Evolutionary conservation across 2,888 invertebrate species (phyloP).

Genomic region (Drosophila leonis): DNA sequence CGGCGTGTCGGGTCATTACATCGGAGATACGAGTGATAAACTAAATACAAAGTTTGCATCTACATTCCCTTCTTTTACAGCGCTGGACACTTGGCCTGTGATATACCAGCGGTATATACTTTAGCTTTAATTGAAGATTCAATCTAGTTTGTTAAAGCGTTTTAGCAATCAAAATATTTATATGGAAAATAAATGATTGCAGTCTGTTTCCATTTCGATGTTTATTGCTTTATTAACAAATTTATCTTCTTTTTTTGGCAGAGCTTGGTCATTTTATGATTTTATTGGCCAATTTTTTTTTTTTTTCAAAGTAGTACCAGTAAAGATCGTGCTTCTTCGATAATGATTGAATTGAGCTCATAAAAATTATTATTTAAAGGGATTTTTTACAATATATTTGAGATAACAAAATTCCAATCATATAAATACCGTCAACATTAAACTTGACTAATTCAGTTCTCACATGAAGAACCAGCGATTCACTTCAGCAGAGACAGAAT

Average conservation of each 20-base stretch:
- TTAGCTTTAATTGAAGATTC: slow-evolving; percentile 64
- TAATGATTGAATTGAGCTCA: slow-evolving; percentile 9
- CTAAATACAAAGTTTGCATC: slow-evolving; percentile 85
- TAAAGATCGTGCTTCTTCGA: background rate
- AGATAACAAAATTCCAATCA: background rate
- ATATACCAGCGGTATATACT: slow-evolving; percentile 84
- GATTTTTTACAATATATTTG: slow-evolving; percentile 3
- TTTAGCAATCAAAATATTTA: background rate
- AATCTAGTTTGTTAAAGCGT: background rate
- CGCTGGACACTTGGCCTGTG: slow-evolving; percentile 86
- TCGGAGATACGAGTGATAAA: slow-evolving; percentile 83
- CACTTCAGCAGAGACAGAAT: background rate
- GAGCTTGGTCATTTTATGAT: background rate
- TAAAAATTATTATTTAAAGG: slow-evolving; percentile 21
- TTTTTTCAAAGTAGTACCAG: background rate
- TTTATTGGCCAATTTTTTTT: background rate
- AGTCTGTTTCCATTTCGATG: background rate
- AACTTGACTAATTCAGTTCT: background rate
- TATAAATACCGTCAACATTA: background rate
- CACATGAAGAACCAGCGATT: background rate
- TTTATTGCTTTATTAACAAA: background rate
- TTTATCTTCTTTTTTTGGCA: background rate
- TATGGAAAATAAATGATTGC: background rate
- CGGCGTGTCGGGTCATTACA: slow-evolving; percentile 86
- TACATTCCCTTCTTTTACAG: slow-evolving; percentile 85